These are phyloP conservation scores for Urophycis tenuis DNA, from an alignment of 2,797 vertebrate species.

Conservation along the genomic window DNA sequence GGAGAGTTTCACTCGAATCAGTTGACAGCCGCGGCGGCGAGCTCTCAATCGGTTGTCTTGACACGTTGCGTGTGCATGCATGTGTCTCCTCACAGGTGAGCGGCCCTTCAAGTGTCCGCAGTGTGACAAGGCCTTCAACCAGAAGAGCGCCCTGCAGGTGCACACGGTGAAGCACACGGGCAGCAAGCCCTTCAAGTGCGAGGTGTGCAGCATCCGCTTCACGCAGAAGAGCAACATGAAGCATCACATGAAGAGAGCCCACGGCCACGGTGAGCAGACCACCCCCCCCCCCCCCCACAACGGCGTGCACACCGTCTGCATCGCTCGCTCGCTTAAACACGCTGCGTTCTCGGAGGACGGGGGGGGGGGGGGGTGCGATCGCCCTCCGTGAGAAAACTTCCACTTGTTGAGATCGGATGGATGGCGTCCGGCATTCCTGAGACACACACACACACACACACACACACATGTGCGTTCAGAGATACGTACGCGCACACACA, in stretches of 20 bases:
- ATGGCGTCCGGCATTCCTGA: too few relatives aligned
- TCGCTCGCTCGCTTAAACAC: too few relatives aligned
- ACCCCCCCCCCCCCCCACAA: background rate
- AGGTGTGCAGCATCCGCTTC: slow-evolving; percentile 90
- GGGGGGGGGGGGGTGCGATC: too few relatives aligned
- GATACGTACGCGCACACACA: too few relatives aligned
- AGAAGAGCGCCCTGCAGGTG: slow-evolving; percentile 98
- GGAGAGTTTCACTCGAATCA: background rate
- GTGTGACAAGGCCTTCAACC: slow-evolving; percentile 97
- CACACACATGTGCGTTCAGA: too few relatives aligned
- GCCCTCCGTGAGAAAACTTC: too few relatives aligned
- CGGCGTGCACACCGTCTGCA: too few relatives aligned
- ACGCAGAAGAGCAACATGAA: slow-evolving; percentile 99
- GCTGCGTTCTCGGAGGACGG: too few relatives aligned
- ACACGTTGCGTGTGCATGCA: background rate
- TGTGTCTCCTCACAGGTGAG: slow-evolving; percentile 73
- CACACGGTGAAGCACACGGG: slow-evolving; percentile 98
- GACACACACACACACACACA: too few relatives aligned
- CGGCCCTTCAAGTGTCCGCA: slow-evolving; percentile 87
- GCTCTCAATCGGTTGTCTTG: background rate
- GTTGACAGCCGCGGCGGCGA: background rate
- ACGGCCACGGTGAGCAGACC: slow-evolving; percentile 78
- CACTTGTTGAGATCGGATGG: too few relatives aligned
- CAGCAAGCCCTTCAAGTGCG: slow-evolving; percentile 94
- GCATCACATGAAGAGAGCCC: slow-evolving; percentile 92